Percentiles rank a stretch among this genome's conserved stretches.
phyloP scores from a whole-genome alignment of 2,113 vertebrate species.

The Pantherophis guttatus region DNA sequence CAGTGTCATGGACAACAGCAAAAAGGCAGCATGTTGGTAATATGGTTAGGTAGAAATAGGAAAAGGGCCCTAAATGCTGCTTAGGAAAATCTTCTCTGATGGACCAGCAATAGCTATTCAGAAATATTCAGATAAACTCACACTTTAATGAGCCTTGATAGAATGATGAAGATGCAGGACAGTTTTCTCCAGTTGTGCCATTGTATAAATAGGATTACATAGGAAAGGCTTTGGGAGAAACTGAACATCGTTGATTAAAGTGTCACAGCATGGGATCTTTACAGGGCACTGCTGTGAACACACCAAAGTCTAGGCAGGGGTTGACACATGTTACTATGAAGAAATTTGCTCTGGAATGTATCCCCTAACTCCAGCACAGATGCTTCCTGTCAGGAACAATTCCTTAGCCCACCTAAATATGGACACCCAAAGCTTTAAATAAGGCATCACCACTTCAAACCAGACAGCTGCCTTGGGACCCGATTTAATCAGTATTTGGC shows the following conservation, averaged over 20 bases:
- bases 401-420: fast-evolving
- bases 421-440: neutral
- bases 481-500: neutral
- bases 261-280: neutral
- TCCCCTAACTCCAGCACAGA: neutral
- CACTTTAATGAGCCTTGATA: neutral
- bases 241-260: neutral
- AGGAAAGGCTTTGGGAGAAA: neutral
- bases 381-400: fast-evolving
- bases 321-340: neutral
- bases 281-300: neutral
- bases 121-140: neutral
- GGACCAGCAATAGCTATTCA: neutral
- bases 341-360: neutral
- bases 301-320: neutral
- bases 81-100: neutral
- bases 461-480: neutral
- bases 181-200: neutral
- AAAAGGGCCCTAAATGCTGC: neutral
- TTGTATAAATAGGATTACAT: neutral
- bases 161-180: neutral
- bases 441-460: neutral
- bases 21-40: neutral
- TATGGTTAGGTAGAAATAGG: neutral
- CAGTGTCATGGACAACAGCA: neutral